phyloP scores from a whole-genome alignment of 2,113 vertebrate genomes.

The Urocolius indicus region DNA sequence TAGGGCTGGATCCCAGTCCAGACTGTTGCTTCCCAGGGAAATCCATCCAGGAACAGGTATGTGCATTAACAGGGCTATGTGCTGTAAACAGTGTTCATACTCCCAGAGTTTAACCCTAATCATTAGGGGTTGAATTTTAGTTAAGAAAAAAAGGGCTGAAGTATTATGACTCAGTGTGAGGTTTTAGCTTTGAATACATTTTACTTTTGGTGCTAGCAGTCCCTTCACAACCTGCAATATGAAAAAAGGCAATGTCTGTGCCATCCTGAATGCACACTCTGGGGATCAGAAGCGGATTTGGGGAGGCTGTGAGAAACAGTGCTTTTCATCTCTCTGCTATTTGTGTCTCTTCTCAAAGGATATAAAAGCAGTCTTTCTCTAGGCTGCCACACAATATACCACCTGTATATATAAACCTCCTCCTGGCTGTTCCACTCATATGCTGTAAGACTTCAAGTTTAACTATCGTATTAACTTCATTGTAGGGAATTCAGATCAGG shows the following conservation, averaged over 20 bases:
- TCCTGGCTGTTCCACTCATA: neutral
- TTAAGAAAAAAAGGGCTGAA: neutral
- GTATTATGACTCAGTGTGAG: neutral
- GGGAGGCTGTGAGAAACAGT: neutral
- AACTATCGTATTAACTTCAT: neutral
- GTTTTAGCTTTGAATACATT: fast-evolving
- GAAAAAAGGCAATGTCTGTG: neutral
- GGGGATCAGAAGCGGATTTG: neutral
- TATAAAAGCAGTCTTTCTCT: neutral
- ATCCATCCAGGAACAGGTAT: fast-evolving
- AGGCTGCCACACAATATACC: neutral
- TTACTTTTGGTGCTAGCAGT: neutral
- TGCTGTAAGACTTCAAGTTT: neutral
- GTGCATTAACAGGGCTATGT: neutral
- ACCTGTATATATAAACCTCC: neutral
- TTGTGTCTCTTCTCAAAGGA: neutral
- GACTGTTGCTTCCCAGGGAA: neutral
- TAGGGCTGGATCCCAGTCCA: neutral
- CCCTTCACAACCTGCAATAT: neutral
- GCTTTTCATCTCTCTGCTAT: neutral
- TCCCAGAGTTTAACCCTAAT: fast-evolving
- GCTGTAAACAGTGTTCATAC: neutral
- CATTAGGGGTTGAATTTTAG: neutral
- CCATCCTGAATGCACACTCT: neutral
- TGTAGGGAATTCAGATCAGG: neutral